Evolutionary conservation across 2,797 vertebrate species (phyloP).

Genomic region (Intellagama lesueurii): DNA sequence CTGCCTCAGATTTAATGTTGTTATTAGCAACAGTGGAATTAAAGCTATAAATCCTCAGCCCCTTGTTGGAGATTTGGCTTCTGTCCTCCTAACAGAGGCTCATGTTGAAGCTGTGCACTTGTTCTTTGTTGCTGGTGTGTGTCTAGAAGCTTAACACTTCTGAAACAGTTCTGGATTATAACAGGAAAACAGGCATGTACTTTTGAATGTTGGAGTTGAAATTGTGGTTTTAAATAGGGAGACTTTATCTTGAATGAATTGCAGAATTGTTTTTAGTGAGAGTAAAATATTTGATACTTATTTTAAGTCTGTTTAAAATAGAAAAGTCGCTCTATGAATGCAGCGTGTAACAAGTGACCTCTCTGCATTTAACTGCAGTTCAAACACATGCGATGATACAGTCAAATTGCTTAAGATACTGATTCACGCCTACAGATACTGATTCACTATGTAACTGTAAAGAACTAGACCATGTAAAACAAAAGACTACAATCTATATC

Average conservation of each 20-base stretch:
- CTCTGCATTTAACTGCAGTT: not conserved
- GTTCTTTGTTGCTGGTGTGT: not conserved
- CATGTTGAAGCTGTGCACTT: not conserved
- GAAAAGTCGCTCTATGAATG: not conserved
- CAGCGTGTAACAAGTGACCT: not conserved
- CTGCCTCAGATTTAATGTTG: constrained; percentile 72
- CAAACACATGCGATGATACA: not conserved
- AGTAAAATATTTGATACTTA: not conserved
- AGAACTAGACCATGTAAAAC: not conserved
- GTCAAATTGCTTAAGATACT: not conserved
- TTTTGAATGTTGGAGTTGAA: not conserved
- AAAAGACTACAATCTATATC: not conserved
- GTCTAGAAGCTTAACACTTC: not conserved
- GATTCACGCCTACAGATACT: too few species aligned
- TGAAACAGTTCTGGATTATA: not conserved
- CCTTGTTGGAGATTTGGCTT: constrained; percentile 48
- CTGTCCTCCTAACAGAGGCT: constrained; percentile 1
- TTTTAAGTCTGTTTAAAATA: not conserved
- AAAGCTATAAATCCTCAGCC: constrained; percentile 64
- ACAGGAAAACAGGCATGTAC: not conserved
- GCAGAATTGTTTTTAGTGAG: not conserved
- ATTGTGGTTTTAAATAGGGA: not conserved
- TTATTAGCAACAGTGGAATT: constrained; percentile 58
- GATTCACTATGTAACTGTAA: not conserved
- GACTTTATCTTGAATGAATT: not conserved